Conservation (phyloP, 1,140 invertebrate genomes). For the Manduca sexta region DNA sequence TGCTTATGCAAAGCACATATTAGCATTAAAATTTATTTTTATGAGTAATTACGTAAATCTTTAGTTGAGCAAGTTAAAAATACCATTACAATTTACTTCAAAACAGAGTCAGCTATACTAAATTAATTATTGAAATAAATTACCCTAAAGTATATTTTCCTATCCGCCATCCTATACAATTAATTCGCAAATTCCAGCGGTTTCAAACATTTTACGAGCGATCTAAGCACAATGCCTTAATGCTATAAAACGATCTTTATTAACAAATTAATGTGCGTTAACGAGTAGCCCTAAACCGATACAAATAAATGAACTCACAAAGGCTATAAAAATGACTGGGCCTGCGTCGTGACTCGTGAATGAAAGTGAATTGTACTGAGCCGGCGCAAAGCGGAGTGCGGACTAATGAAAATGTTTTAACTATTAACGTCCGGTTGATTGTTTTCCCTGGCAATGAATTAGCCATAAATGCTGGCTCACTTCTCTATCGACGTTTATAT, state of each 20-base stretch:
- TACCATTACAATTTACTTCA: no score
- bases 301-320: slow-evolving; percentile 42
- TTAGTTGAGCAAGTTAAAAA: no score
- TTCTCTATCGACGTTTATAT: neutral
- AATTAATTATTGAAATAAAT: no score
- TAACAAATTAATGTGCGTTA: slow-evolving; percentile 19
- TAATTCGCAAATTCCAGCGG: no score
- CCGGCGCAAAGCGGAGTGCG: slow-evolving; percentile 16
- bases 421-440: slow-evolving; percentile 52
- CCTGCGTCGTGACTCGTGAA: slow-evolving; percentile 37
- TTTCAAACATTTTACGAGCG: neutral
- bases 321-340: slow-evolving; percentile 33
- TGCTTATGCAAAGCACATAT: slow-evolving; percentile 28
- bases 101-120: no score
- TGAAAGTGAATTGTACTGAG: slow-evolving; percentile 19
- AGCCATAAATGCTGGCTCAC: neutral
- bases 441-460: slow-evolving; percentile 32
- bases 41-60: no score
- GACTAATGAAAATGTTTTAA: slow-evolving; percentile 56
- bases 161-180: no score
- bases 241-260: slow-evolving; percentile 2
- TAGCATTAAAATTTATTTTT: neutral
- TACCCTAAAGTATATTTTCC: no score
- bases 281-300: slow-evolving; percentile 34
- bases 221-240: neutral